Evolutionary conservation across 2,797 vertebrate genomes (phyloP).

Genomic region (Momotus momota): DNA sequence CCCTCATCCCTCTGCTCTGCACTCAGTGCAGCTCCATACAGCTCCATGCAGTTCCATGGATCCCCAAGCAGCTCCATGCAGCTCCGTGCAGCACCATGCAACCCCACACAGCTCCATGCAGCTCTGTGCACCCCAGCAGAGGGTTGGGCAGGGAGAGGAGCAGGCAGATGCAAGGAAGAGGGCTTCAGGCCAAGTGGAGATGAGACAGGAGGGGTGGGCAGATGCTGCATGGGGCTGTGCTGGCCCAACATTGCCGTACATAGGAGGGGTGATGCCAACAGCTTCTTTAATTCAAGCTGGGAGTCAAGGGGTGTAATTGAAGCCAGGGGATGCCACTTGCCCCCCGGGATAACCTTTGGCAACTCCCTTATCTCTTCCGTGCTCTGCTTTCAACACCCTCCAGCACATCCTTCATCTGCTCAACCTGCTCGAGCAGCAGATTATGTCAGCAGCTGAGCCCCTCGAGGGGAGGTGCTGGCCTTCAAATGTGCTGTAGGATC

Average conservation of each 20-base stretch:
- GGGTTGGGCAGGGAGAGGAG: not conserved
- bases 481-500: not conserved
- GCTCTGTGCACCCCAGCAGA: rapidly evolving
- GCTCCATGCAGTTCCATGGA: rapidly evolving
- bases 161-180: not conserved
- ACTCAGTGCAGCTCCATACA: not conserved
- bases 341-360: not conserved
- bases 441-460: not conserved
- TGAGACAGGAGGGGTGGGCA: not conserved
- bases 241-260: not conserved
- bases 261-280: not conserved
- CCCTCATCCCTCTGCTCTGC: not conserved
- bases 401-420: not conserved
- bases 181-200: not conserved
- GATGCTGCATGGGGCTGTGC: not conserved
- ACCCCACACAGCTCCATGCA: not conserved
- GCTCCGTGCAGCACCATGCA: not conserved
- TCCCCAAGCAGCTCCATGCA: rapidly evolving
- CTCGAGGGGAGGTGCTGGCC: not conserved
- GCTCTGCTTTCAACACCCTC: not conserved
- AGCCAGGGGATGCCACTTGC: not conserved
- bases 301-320: not conserved
- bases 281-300: not conserved
- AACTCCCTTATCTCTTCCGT: not conserved
- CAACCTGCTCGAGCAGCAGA: not conserved